phyloP scores from a whole-genome alignment of 1,140 invertebrate genomes.

The Triops cancriformis region DNA sequence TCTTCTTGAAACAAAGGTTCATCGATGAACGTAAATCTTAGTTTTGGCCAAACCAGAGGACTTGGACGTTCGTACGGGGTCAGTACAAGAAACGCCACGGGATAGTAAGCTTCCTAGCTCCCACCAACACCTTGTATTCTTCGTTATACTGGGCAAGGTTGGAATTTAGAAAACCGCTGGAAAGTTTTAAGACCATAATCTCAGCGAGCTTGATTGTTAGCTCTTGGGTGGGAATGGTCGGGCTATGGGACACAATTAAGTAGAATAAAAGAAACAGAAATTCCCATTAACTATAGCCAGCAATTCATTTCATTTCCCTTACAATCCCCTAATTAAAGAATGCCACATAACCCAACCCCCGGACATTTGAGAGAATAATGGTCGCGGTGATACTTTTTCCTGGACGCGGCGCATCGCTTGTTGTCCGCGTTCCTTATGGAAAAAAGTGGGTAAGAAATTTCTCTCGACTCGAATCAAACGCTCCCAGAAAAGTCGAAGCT shows the following conservation, averaged over 20 bases:
- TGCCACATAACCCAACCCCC: not conserved
- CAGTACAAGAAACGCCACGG: not conserved
- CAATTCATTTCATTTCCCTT: not conserved
- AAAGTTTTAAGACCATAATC: not conserved
- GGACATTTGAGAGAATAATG: not conserved
- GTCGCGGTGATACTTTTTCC: not conserved
- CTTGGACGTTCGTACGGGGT: not conserved
- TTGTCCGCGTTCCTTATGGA: not conserved
- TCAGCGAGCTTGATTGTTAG: not conserved
- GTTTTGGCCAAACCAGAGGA: not conserved
- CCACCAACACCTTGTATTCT: not conserved
- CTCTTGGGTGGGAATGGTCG: not conserved
- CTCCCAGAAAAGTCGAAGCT: not conserved
- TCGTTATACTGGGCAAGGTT: not conserved
- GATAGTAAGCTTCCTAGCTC: not conserved
- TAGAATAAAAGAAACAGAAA: not conserved
- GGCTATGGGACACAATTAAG: constrained; percentile 10
- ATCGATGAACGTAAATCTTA: not conserved
- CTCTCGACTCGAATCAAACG: not conserved
- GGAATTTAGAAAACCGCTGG: not conserved
- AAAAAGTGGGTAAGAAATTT: not conserved
- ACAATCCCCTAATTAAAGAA: not conserved
- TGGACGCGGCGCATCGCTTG: not conserved
- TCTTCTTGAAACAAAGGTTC: too few species aligned
- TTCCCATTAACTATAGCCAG: not conserved